Percentiles rank a stretch among this genome's conserved stretches.
phyloP scores from a whole-genome alignment of 2,113 vertebrate species.

The Carlito syrichta region DNA sequence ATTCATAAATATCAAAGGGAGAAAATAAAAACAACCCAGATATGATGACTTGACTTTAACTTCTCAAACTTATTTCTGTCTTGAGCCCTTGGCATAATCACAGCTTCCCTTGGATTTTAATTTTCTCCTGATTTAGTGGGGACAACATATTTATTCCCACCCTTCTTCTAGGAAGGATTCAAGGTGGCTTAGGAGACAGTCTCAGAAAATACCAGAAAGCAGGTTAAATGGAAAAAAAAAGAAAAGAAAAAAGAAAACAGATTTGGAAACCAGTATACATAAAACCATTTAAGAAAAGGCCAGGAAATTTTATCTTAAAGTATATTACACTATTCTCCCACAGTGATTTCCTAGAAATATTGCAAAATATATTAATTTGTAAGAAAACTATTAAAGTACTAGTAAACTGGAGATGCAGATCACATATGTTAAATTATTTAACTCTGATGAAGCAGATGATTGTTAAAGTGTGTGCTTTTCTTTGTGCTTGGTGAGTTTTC shows the following conservation, averaged over 20 bases:
- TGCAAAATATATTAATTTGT: slow-evolving; percentile 14
- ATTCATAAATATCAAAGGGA: slow-evolving; percentile 17
- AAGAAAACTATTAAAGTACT: slow-evolving; percentile 31
- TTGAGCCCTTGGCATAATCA: background rate
- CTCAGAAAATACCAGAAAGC: slow-evolving; percentile 13
- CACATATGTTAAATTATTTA: background rate
- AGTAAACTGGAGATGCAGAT: background rate
- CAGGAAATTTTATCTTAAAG: background rate
- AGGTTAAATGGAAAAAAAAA: background rate
- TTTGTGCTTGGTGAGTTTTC: slow-evolving; percentile 33
- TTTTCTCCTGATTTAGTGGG: slow-evolving; percentile 18
- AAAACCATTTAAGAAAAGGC: slow-evolving; percentile 35
- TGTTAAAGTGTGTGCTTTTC: background rate
- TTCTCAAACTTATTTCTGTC: background rate
- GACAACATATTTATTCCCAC: background rate
- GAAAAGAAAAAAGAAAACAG: background rate
- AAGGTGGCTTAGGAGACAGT: background rate
- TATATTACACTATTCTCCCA: background rate
- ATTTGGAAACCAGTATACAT: background rate
- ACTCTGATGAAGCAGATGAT: background rate
- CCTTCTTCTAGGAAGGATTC: background rate
- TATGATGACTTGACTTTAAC: background rate
- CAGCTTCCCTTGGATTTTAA: background rate
- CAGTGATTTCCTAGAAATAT: slow-evolving; percentile 5
- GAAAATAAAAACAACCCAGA: background rate